phyloP scores from a whole-genome alignment of 2,888 invertebrate species.

The Yponomeuta plumbellus region DNA sequence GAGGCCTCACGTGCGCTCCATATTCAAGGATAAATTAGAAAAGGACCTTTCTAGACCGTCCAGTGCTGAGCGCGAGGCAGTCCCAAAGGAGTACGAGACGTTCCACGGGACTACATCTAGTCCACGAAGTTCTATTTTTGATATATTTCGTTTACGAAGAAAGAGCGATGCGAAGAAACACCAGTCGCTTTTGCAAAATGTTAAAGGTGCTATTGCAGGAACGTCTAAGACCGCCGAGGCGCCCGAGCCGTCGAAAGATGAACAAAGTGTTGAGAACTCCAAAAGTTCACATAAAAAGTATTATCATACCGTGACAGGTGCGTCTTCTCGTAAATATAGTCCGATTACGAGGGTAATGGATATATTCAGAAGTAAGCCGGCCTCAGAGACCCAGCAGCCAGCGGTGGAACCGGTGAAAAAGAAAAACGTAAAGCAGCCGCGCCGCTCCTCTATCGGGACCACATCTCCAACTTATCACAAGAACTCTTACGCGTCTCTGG shows the following conservation, averaged over 20 bases:
- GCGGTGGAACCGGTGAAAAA: conserved; percentile 52
- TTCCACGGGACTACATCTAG: conserved; percentile 69
- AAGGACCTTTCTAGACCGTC: conserved; percentile 55
- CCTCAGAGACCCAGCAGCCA: conserved; percentile 46
- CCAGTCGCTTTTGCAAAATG: conserved; percentile 46
- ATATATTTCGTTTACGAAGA: conserved; percentile 67
- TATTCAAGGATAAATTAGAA: conserved; percentile 57
- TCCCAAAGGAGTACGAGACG: conserved; percentile 65
- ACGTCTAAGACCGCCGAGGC: conserved; percentile 50
- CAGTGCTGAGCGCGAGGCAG: conserved; percentile 59
- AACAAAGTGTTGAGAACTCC: conserved; percentile 42
- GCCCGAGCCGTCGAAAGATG: conserved; percentile 52
- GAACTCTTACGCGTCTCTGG: conserved; percentile 68
- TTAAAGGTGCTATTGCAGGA: conserved; percentile 38
- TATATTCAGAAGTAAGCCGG: conserved; percentile 64
- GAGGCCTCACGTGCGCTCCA: conserved; percentile 62
- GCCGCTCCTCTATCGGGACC: conserved; percentile 66
- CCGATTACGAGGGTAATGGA: conserved; percentile 72
- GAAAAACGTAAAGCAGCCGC: conserved; percentile 51
- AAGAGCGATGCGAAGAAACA: conserved; percentile 69
- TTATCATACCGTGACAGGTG: conserved; percentile 71
- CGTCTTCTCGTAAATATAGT: conserved; percentile 65
- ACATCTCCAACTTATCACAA: conserved; percentile 71
- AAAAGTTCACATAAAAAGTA: conserved; percentile 69
- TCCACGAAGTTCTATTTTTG: conserved; percentile 70